Conservation (phyloP, 2,113 vertebrate genomes). For the Prolemur simus region DNA sequence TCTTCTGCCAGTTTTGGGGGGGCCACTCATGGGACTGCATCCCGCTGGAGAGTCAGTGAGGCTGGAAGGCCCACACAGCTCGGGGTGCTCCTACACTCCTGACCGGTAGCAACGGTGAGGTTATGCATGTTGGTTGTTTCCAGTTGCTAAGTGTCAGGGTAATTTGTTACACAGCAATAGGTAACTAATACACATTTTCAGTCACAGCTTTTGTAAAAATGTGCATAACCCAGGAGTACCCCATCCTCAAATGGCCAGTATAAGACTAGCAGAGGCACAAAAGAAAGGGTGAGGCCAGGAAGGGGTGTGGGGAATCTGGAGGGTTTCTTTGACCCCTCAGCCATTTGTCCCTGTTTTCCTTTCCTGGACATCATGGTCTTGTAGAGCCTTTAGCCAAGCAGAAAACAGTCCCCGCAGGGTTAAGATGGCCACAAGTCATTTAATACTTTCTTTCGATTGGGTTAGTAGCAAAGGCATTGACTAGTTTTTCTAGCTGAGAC, state of each 20-base stretch:
- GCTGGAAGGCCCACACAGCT: background rate
- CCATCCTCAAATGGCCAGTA: background rate
- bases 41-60: background rate
- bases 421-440: slow-evolving; percentile 55
- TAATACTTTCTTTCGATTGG: slow-evolving; percentile 63
- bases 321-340: background rate
- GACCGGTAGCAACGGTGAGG: background rate
- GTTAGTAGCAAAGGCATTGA: slow-evolving; percentile 75
- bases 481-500: slow-evolving; percentile 69
- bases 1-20: background rate
- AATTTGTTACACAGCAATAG: slow-evolving; percentile 9
- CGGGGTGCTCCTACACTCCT: background rate
- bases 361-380: background rate
- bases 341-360: background rate
- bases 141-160: background rate
- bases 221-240: background rate
- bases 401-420: slow-evolving; percentile 35
- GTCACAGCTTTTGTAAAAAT: background rate
- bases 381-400: background rate
- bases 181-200: background rate
- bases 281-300: background rate
- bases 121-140: background rate
- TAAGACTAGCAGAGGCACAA: background rate
- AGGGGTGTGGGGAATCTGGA: background rate
- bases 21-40: background rate